Base-by-base conservation (phyloP, 2,888 invertebrate species). In the Phortica magna region DNA sequence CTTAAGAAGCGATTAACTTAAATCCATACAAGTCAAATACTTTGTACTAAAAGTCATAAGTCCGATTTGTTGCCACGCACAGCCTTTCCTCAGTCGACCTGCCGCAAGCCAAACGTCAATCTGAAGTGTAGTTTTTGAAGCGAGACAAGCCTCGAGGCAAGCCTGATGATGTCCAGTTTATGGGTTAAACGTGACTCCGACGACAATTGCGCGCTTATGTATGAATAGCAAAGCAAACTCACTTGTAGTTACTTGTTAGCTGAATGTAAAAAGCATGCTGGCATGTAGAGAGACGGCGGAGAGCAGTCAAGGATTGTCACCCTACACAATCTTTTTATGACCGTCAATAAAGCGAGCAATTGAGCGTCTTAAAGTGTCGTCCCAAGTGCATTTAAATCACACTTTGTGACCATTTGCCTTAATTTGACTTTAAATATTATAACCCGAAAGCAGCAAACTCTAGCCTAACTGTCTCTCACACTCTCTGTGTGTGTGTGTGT, bases 381-480 rank as follows among this genome's bases (percentile, higher is more conserved):
- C 65, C 82, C 83, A 88, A 90, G 89, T 86, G 89, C 88, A 86
- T 89, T 90, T 89, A 89, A 89, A 89, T 89, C 87, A 84, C 89
- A 89, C 90, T 89, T 89, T 85, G 84, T 85, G 84, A 83, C 90
- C 87, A 87, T 89, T 90, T 83, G 84, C 82, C 81, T 86, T 85
- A 84, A 90, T 89, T 90, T 89, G 89, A 84, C 83, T 87, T 85
- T 85, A 88, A 89, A 86, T 88, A 89, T 88, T 88, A 85, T 88
- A 48, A 48, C 48, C 48, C 48, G 48, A 48, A 9, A 9, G 48
- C 48, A 2, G 9, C 48, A 2, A 14, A 12, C 48, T 48, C 10
- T 48, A 9, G 48, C 14, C 14, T 48, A 14, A 14, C 31, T 31
- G 31, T 31, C 31, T 4, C 31, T 31, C 31, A 4, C 31, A 0